Evolutionary conservation across 92 coral and sea anemone genomes (phyloP).

Genomic region (Virgularia gustaviana): DNA sequence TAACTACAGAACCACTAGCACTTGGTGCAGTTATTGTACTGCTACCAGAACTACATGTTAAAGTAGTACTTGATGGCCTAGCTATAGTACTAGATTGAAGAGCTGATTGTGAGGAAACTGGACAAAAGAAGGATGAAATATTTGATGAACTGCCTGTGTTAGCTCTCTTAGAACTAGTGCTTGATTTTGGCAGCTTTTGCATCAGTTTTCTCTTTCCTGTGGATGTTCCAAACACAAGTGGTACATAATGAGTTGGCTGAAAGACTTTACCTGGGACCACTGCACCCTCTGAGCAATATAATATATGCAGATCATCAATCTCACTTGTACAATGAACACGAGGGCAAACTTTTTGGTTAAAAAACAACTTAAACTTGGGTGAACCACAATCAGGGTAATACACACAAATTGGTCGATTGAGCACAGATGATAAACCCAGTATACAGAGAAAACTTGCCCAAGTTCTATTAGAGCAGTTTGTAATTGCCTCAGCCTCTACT

Average conservation of each 20-base stretch:
- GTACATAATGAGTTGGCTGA: not conserved
- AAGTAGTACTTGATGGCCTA: too few relatives aligned
- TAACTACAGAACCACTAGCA: too few relatives aligned
- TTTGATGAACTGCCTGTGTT: too few relatives aligned
- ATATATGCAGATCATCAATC: not conserved
- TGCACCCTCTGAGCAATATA: not conserved
- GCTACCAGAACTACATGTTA: too few relatives aligned
- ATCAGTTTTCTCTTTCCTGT: too few relatives aligned
- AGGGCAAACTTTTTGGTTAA: not conserved
- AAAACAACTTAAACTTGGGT: not conserved
- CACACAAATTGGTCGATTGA: not conserved
- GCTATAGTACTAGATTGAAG: too few relatives aligned
- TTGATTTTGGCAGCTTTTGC: too few relatives aligned
- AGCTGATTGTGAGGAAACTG: too few relatives aligned
- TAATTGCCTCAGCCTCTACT: not conserved
- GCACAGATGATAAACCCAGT: slow-evolving; percentile 5
- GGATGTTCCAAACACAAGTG: not conserved
- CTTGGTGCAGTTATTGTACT: too few relatives aligned
- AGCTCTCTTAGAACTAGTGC: too few relatives aligned
- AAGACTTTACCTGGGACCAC: not conserved
- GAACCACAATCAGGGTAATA: slow-evolving; percentile 4
- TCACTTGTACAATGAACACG: not conserved
- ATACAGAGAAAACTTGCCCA: not conserved
- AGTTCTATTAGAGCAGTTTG: not conserved
- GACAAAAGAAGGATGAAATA: too few relatives aligned